Base-by-base conservation (phyloP, 2,113 vertebrate species). In the Ictalurus furcatus region DNA sequence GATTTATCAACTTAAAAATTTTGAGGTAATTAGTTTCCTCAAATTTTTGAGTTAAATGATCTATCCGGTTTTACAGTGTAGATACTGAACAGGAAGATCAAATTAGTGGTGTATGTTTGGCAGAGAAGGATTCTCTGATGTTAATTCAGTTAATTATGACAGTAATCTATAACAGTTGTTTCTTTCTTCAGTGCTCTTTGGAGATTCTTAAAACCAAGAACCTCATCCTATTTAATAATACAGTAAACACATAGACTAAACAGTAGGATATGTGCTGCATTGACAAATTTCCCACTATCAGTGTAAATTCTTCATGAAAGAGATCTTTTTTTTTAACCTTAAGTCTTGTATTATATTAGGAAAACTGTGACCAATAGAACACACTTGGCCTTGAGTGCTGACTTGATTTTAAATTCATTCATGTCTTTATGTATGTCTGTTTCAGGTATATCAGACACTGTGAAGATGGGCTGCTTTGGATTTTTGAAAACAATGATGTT, bases 401-500 rank as follows among this genome's bases (percentile, higher is more conserved):
- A 17, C 37, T 40, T 40, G 37, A 76, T 25, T 56, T 34, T 19
- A 19, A 19, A 14, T 17, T 58, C 4, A 67, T 54, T 19, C 25
- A 28, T 52, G 19, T 48, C 13, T n/a, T 14, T 78, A 37, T 81
- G 14, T 23, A 2, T 30, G 37, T 81, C 56, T 59, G 54, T 86
- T 86, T 4, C 23, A 95, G 95, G 88, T 89, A 1, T 25, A 88
- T 76, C 65, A 65, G 54, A 89, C 6, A 69, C 86, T 44, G 80
- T 63, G 63, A 93, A 86, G 74, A 96, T 96, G 96, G 93, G 94
- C 11, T 97, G 96, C 90, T 96, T 95, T 88, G 92, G 93, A 56
- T 95, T 96, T 92, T 94, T 97, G 89, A 97, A 96, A 93, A 63
- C 37, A 16, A 94, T 95, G 93, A 96, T 97, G 96, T 94, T 97